These are phyloP conservation scores for Nymphalis polychloros DNA, from an alignment of 2,888 invertebrate species.

Conservation along the genomic window DNA sequence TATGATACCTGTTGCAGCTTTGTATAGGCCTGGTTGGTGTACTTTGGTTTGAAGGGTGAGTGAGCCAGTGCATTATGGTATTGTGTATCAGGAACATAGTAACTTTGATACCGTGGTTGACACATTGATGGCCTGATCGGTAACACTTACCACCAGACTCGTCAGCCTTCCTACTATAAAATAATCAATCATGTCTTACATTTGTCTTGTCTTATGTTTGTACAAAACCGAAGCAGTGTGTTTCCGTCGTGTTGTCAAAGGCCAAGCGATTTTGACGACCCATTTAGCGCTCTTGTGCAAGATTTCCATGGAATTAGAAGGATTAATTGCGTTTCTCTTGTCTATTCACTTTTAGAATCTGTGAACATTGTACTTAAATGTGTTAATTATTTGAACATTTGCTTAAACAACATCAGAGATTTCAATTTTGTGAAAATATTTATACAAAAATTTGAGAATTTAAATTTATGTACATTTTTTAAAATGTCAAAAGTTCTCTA, in stretches of 20 bases:
- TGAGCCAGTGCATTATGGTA: too few relatives aligned
- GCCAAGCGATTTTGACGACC: constrained; percentile 38
- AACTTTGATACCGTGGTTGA: too few relatives aligned
- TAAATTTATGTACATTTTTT: too few relatives aligned
- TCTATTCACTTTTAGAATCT: constrained; percentile 15
- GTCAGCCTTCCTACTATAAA: too few relatives aligned
- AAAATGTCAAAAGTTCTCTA: too few relatives aligned
- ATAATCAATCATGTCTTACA: neutral
- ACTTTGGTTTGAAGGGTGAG: too few relatives aligned
- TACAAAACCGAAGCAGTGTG: constrained; percentile 6
- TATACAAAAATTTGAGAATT: neutral
- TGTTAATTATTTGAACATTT: constrained; percentile 11
- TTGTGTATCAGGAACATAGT: too few relatives aligned
- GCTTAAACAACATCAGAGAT: neutral
- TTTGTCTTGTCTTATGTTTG: constrained; percentile 11
- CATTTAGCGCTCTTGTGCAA: constrained; percentile 36
- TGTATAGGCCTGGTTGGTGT: too few relatives aligned
- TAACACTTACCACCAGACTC: too few relatives aligned
- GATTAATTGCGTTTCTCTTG: constrained; percentile 33
- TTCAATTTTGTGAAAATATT: neutral
- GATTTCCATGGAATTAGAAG: constrained; percentile 36
- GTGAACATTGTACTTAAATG: constrained; percentile 9
- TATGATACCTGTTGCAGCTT: too few relatives aligned
- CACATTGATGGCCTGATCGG: too few relatives aligned
- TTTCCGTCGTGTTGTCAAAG: constrained; percentile 34